phyloP scores from a whole-genome alignment of 2,888 invertebrate species.

The Chloroclysta siterata region DNA sequence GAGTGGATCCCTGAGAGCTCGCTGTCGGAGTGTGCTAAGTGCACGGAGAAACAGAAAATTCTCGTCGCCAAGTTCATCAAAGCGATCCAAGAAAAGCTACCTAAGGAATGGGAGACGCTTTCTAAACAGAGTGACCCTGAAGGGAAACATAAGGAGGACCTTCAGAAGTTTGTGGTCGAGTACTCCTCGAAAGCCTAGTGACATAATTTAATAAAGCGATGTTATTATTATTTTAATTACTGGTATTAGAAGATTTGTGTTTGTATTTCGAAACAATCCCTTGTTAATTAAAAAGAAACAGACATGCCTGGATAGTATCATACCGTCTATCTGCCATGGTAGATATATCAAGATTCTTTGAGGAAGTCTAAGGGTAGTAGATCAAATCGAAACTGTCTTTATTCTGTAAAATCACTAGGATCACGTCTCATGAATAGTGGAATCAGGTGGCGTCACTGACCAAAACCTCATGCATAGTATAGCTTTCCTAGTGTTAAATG shows the following conservation, averaged over 20 bases:
- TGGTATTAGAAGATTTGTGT: background rate
- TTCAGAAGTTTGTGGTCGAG: constrained; percentile 67
- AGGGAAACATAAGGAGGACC: constrained; percentile 80
- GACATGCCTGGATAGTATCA: no score
- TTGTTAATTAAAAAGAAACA: no score
- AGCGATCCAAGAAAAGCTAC: constrained; percentile 84
- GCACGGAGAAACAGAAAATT: constrained; percentile 85
- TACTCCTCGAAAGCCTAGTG: constrained; percentile 10
- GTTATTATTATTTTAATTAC: background rate
- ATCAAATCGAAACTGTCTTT: no score
- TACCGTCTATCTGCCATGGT: no score
- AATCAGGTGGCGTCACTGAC: no score
- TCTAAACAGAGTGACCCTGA: constrained; percentile 86
- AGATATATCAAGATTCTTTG: no score
- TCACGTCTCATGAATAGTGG: no score
- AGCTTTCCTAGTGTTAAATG: no score
- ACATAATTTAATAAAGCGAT: background rate
- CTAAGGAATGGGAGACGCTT: constrained; percentile 84
- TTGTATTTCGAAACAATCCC: constrained; percentile 1
- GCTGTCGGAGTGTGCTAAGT: constrained; percentile 82
- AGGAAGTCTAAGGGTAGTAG: no score
- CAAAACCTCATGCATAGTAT: no score
- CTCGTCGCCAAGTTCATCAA: constrained; percentile 83
- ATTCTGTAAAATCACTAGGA: no score
- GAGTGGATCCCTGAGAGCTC: constrained; percentile 58